Base-by-base conservation (phyloP, 2,888 invertebrate genomes). In the Drosophila barbarae region DNA sequence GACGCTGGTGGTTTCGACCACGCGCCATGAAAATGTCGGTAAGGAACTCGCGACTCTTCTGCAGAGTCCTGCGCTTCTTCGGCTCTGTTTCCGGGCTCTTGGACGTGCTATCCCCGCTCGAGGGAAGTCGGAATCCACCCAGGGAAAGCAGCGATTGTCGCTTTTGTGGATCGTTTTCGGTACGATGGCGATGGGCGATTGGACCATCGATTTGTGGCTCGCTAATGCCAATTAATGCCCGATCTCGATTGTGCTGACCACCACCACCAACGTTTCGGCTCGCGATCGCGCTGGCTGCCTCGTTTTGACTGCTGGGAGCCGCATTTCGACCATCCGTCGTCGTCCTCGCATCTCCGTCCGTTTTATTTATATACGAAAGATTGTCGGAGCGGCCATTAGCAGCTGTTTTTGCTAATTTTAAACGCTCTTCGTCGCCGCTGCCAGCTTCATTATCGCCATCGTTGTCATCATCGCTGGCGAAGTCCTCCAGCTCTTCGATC, bases 1-100 rank as follows among this genome's bases (percentile, higher is more conserved):
- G 78, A 21, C 87, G 86, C 76, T 87, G 85, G 63, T 88, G 87
- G 81, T 89, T 87, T 82, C 88, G 89, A 86, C 89, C 89, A 75
- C 89, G 89, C 71, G 89, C 89, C 89, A 89, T 89, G 85, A 87
- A 87, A 73, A 88, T 86, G 64, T 87, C 87, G 77, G 79, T 85
- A 47, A 88, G 76, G 72, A 87, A 84, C 55, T 87, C 87, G 63
- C 87, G 86, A 77, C 87, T 85, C 70, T 78, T 85, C 71, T 84
- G 84, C 69, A 87, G 76, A 54, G 87, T 81, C 76, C 78, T 86
- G 34, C 84, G 81, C 21, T 81, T 74, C 56, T 71, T 50, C 3
- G 50, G 13, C 41, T 55, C 58, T 6, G 18, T 13, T 9, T 9
- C 36, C 5, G 50, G 26, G 32, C 32, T 46, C 32, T 26, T 39